Percentiles rank a stretch among this genome's conserved stretches.
These are phyloP conservation scores for Hyposmocoma kahamanoa DNA, from an alignment of 1,140 invertebrate genomes.

Conservation along the genomic window DNA sequence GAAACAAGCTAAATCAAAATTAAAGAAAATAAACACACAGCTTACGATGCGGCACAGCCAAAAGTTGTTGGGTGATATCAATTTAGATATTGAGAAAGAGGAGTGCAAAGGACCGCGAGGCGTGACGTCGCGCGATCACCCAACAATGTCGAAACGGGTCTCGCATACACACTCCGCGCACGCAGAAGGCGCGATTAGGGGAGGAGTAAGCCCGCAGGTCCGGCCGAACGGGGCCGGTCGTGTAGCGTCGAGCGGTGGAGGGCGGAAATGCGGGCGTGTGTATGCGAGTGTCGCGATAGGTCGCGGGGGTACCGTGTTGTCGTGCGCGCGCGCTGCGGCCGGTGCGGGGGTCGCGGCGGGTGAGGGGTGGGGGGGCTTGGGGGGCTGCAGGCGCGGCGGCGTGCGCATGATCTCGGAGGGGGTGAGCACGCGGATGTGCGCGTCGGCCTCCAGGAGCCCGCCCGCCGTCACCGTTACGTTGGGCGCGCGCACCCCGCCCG, in stretches of 20 bases:
- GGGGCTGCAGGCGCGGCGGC: slow-evolving; percentile 80
- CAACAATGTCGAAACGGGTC: slow-evolving; percentile 40
- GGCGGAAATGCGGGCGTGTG: slow-evolving; percentile 37
- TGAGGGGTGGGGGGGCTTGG: slow-evolving; percentile 17
- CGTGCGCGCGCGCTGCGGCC: slow-evolving; percentile 21
- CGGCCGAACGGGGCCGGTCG: neutral
- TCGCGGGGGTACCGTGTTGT: slow-evolving; percentile 57
- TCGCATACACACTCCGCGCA: slow-evolving; percentile 53
- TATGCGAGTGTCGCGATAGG: slow-evolving; percentile 37
- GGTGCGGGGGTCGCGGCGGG: slow-evolving; percentile 61
- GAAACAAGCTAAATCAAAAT: slow-evolving; percentile 54
- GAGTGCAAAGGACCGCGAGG: slow-evolving; percentile 40
- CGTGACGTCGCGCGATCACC: slow-evolving; percentile 54
- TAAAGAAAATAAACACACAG: slow-evolving; percentile 61
- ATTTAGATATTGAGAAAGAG: slow-evolving; percentile 31
- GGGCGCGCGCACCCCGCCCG: slow-evolving; percentile 67
- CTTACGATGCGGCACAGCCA: slow-evolving; percentile 64
- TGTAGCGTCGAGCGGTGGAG: neutral
- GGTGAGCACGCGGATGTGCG: slow-evolving; percentile 88
- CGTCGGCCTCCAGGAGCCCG: slow-evolving; percentile 76
- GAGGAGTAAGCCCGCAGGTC: too few species aligned
- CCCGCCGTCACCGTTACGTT: slow-evolving; percentile 77
- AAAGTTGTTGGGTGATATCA: slow-evolving; percentile 62
- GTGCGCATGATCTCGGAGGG: slow-evolving; percentile 91
- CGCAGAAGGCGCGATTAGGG: too few species aligned